These are phyloP conservation scores for Bradysia coprophila DNA, from an alignment of 1,140 invertebrate genomes.

Conservation along the genomic window DNA sequence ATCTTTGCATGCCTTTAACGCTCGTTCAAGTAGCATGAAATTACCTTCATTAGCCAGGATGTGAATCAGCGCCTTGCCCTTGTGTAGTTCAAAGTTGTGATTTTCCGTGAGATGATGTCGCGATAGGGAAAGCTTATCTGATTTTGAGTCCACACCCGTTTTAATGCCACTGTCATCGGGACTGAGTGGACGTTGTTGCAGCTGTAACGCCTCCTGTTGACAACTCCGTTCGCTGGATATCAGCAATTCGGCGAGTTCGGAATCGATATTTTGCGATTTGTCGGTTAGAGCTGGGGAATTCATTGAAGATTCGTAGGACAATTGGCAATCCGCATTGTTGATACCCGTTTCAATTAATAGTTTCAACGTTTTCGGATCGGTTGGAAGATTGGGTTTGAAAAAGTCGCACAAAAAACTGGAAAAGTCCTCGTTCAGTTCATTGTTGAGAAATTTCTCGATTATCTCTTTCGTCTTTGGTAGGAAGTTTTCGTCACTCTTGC, in stretches of 20 bases:
- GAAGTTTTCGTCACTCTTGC: constrained; percentile 18
- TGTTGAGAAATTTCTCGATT: constrained; percentile 18
- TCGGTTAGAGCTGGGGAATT: constrained; percentile 23
- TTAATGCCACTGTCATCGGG: constrained; percentile 15
- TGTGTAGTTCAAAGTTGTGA: constrained; percentile 31
- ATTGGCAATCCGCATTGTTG: constrained; percentile 18
- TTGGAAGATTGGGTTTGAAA: constrained; percentile 31
- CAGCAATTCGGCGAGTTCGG: constrained; percentile 19
- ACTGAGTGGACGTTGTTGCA: constrained; percentile 15
- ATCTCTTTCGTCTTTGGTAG: constrained; percentile 16
- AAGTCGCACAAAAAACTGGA: constrained; percentile 20
- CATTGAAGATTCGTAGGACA: constrained; percentile 19
- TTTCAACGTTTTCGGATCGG: constrained; percentile 39
- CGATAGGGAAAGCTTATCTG: not conserved
- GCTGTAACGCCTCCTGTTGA: constrained; percentile 18
- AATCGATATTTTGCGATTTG: constrained; percentile 22
- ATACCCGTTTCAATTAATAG: constrained; percentile 44
- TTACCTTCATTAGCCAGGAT: constrained; percentile 57
- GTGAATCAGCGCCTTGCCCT: constrained; percentile 50
- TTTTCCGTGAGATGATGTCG: constrained; percentile 13
- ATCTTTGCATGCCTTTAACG: constrained; percentile 36
- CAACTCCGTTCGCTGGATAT: constrained; percentile 21
- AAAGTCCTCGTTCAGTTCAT: constrained; percentile 18
- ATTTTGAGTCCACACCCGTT: not conserved
- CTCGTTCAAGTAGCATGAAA: constrained; percentile 37